A percentile compares a stretch with the other conserved stretches of the same genome.
phyloP scores from a whole-genome alignment of 2,113 vertebrate genomes.

The Mormyrus lacerda region DNA sequence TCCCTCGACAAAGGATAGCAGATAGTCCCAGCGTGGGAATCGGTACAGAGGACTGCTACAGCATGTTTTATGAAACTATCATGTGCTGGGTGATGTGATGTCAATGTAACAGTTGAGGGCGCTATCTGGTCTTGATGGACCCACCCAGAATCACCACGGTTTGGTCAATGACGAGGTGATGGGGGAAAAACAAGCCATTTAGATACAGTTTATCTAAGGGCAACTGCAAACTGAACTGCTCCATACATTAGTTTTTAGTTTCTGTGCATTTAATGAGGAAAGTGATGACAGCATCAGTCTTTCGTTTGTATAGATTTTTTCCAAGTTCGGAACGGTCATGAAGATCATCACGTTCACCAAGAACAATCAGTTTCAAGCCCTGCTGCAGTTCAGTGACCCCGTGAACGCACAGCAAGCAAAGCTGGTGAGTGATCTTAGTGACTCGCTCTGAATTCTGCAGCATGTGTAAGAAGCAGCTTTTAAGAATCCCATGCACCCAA shows the following conservation, averaged over 20 bases:
- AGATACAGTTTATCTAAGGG: background rate
- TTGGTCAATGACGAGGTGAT: background rate
- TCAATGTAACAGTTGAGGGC: background rate
- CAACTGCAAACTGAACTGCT: background rate
- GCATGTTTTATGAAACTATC: background rate
- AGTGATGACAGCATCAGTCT: background rate
- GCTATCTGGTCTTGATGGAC: background rate
- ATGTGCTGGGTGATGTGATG: background rate
- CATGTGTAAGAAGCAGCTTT: background rate
- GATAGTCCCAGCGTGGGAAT: background rate
- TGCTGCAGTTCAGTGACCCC: conserved; percentile 93
- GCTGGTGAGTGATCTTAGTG: conserved; percentile 67
- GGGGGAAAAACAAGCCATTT: background rate
- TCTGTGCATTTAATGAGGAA: background rate
- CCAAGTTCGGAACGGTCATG: conserved; percentile 95
- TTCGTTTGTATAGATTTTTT: conserved; percentile 75
- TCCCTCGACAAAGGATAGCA: background rate
- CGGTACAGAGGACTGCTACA: background rate
- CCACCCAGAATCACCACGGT: background rate
- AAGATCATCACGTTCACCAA: conserved; percentile 99
- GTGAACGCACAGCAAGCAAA: conserved; percentile 96
- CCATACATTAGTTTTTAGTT: background rate
- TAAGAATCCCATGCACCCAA: background rate
- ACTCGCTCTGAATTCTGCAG: background rate
- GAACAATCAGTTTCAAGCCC: conserved; percentile 98